phyloP scores from a whole-genome alignment of 1,140 invertebrate genomes.

The Ericerus pela region DNA sequence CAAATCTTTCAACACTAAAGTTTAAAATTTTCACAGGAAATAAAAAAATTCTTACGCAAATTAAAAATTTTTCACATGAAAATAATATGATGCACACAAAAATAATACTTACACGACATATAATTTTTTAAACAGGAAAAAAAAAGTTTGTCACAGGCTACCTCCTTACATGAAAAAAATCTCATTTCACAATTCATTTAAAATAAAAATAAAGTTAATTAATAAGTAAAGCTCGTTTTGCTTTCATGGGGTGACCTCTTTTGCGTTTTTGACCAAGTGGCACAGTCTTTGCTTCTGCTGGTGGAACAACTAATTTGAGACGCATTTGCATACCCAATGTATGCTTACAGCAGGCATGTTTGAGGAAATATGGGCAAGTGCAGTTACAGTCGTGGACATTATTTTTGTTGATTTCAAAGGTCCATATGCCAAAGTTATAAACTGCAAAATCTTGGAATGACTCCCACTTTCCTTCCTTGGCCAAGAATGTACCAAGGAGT shows the following conservation, averaged over 20 bases:
- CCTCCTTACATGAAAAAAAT: no score
- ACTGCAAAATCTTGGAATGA: neutral
- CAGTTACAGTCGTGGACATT: neutral
- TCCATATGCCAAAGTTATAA: neutral
- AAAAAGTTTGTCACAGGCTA: no score
- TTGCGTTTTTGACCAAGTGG: slow-evolving; percentile 16
- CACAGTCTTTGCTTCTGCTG: slow-evolving; percentile 12
- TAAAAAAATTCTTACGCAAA: no score
- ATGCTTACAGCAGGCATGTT: slow-evolving; percentile 4
- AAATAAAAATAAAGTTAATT: slow-evolving; percentile 10
- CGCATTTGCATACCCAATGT: slow-evolving; percentile 10
- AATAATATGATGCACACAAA: no score
- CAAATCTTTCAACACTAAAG: no score
- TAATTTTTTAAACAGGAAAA: no score
- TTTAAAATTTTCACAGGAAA: no score
- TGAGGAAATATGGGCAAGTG: neutral
- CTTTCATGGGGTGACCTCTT: slow-evolving; percentile 14
- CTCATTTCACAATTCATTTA: no score
- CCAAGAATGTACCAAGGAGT: neutral
- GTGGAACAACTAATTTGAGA: neutral
- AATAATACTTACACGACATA: no score
- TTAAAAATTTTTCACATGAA: no score
- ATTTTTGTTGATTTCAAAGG: neutral
- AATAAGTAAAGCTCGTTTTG: slow-evolving; percentile 14
- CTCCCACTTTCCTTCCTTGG: neutral